Evolutionary conservation across 2,113 vertebrate genomes (phyloP), one percentile per base, ranked within the genome.

Genomic region (Mionectes macconnelli): DNA sequence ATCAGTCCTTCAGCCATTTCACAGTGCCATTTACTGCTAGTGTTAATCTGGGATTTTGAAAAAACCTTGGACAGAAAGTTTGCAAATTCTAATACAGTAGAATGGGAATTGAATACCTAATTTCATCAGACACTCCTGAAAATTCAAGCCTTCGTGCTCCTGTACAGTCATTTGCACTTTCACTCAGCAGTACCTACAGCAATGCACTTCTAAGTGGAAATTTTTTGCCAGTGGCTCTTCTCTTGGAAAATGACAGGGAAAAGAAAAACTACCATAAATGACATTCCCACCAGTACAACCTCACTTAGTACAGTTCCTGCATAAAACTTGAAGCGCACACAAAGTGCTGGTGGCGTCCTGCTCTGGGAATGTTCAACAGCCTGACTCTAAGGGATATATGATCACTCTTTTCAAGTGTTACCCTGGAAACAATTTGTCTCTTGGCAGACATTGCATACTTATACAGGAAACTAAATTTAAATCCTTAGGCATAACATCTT

Each of bases 401-500:
- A 97, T 96, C 91, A 60, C 47, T 93, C 95, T 86, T 95, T 95
- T 96, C 92, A 89, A 91, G 70, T 93, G 95, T 97, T 97, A 80
- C 96, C 97, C 96, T 97, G 96, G 97, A 97, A 97, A 97, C 93
- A 97, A 97, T 97, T 97, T 97, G 94, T 81, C 82, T 96, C 63
- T 97, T 97, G 97, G 97, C 97, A 97, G 96, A 93, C 73, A 0
- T 83, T 90, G 75, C 79, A 87, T 57, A 83, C 82, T 96, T 95
- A 91, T 8, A 93, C 92, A 96, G 97, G 96, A 97, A 97, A 96
- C 97, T 95, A 94, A 96, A 96, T 97, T 96, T 96, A 97, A 97
- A 97, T 97, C 95, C 93, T 97, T 96, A 96, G 94, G 97, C 96
- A 97, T 96, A 97, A 97, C 97, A 96, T 96, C 94, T 96, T 95